Conservation (phyloP, 2,797 vertebrate genomes). For the Mastacembelus armatus region DNA sequence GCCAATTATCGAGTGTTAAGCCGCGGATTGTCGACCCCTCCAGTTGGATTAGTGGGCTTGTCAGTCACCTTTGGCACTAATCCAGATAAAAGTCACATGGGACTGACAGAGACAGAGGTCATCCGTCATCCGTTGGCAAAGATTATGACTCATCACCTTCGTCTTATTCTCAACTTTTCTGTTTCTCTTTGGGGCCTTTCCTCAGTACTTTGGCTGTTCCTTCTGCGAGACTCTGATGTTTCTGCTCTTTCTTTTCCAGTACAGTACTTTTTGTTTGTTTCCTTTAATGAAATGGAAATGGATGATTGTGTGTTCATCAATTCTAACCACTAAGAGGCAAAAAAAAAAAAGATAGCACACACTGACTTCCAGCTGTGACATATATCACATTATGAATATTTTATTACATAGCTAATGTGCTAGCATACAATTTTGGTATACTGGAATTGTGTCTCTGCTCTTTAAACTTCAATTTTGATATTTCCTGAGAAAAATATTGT, state of each 20-base stretch:
- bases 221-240: too few species aligned
- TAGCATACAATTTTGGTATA: background rate
- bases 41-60: conserved; percentile 65
- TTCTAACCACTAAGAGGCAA: background rate
- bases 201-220: background rate
- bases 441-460: too few species aligned
- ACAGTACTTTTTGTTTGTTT: background rate
- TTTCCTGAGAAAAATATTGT: too few species aligned
- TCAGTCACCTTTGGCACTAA: conserved; percentile 76
- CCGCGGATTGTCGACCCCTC: conserved; percentile 47
- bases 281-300: background rate
- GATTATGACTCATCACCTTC: conserved; percentile 25
- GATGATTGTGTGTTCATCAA: background rate
- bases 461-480: background rate
- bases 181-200: background rate
- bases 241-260: background rate
- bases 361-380: too few species aligned
- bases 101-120: conserved; percentile 48
- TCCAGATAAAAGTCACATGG: conserved; percentile 74
- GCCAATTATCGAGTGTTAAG: conserved; percentile 67
- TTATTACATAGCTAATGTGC: background rate
- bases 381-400: background rate
- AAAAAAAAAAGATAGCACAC: background rate
- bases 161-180: background rate
- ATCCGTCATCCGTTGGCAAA: conserved; percentile 9